Base-by-base conservation (phyloP, 2,113 vertebrate genomes). In the Lates calcarifer region DNA sequence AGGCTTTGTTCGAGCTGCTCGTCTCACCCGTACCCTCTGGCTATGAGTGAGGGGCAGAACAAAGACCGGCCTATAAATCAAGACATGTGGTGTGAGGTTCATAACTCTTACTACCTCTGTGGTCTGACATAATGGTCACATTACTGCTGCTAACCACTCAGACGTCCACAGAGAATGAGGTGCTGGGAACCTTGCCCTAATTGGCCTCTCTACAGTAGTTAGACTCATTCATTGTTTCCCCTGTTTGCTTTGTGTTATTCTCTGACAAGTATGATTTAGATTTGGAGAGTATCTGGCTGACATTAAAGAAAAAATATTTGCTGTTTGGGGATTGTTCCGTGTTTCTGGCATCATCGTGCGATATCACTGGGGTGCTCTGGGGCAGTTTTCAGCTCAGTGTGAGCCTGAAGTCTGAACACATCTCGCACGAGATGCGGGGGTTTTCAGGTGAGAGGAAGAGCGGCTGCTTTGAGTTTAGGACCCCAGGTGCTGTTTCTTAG, bases 121-220 rank as follows among this genome's bases (percentile, higher is more conserved):
- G 60, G n/a, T 45, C 56, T 33, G 62, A 68, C 43, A 64, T 77
- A 63, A 77, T 64, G n/a, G 29, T 29, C 41, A 66, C 70, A 75
- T 43, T 18, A 51, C 33, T 74, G 26, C 55, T 58, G 31, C 78
- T 67, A 41, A 73, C 33, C 18, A 57, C 37, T 77, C 22, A 66
- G 31, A 8, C 33, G 45, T 57, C 37, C 47, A 63, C 47, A 71
- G 65, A 45, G 13, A 53, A n/a, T 0, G 0, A 62, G 37, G 22
- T 20, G 33, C 24, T 47, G 18, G n/a, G 11, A 58, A 35, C 64
- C 35, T 2, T 41, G 22, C 28, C 22, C 8, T 64, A 58, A 77
- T 26, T 64, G 69, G 49, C 28, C 10, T 28, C 31, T 74, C 29
- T 6, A 74, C n/a, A 10, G 51, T 8, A 35, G 13, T 49, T 63